Base-by-base conservation (phyloP, 2,888 invertebrate genomes). In the Oxyteleia sp. region DNA sequence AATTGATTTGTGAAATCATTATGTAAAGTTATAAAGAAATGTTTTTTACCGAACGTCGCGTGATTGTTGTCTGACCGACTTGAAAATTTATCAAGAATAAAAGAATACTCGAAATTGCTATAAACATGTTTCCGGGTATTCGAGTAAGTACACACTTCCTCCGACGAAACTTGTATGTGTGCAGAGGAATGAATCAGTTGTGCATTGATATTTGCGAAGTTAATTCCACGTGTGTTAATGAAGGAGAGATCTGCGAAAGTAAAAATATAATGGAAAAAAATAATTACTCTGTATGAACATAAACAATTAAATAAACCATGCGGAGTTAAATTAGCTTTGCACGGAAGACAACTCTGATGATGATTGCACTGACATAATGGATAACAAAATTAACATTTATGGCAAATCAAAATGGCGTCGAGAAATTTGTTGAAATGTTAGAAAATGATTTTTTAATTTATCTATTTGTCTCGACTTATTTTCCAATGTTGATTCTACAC, bases 61-160 rank as follows among this genome's bases (percentile, higher is more conserved):
- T 59, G 51, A 68, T 68, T 75, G 23, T 68, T 51, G 49, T 59
- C 49, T 23, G 51, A 18, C 72, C n/a, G 61, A 72, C 41, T 63
- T 11, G 68, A 41, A 51, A 57, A 51, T 59, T 76, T 76, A 76
- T 76, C 51, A 61, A 20, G 68, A 78, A 78, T 53, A 53, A 61
- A 5, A 5, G 51, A 53, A 53, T 78, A 78, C 68, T 78, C 68
- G 61, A 78, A 78, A 69, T 69, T 32, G 76, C 76, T 66, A 68
- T 75, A 66, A 75, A 75, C 55, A 75, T 66, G 64, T 66, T 75
- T 75, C 75, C 75, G 75, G 66, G 75, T 75, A 75, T 38, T 75
- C 57, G 66, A 66, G 49, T 57, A 66, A 75, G 75, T 75, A 57
- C 66, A 63, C 66, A 75, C 49, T 75, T 66, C 57, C 41, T 66